Conservation (phyloP, 2,113 vertebrate species). For the Bambusicola thoracicus region DNA sequence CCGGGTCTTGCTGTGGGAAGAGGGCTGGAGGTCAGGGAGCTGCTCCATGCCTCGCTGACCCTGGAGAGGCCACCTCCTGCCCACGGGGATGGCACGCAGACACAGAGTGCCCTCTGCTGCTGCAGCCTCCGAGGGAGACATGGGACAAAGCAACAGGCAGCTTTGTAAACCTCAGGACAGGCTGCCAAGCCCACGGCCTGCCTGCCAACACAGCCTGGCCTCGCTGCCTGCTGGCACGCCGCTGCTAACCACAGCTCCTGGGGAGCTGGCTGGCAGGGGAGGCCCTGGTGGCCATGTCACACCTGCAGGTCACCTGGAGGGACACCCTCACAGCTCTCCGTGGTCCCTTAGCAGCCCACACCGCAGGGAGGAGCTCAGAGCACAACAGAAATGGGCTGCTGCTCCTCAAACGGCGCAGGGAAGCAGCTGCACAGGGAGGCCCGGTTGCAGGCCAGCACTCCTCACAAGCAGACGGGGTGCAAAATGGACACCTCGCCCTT, state of each 20-base stretch:
- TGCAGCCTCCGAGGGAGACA: neutral
- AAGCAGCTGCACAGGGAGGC: neutral
- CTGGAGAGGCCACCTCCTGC: neutral
- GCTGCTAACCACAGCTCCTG: neutral
- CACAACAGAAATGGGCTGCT: neutral
- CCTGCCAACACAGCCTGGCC: neutral
- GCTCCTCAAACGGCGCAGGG: neutral
- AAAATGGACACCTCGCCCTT: rapidly evolving
- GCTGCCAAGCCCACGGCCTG: neutral
- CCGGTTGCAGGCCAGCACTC: neutral
- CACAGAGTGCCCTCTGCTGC: slow-evolving; percentile 54
- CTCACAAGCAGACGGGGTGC: rapidly evolving
- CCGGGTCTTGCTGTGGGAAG: neutral
- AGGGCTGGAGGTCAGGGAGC: neutral
- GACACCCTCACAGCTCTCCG: neutral
- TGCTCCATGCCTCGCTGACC: neutral
- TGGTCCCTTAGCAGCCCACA: neutral
- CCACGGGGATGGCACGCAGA: neutral
- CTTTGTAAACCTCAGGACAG: neutral
- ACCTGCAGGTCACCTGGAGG: neutral
- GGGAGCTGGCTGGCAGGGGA: neutral
- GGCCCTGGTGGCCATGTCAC: neutral
- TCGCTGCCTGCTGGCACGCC: neutral
- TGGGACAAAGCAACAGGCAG: neutral
- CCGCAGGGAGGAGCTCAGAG: neutral